Percentiles rank a stretch among this genome's conserved stretches.
Conservation (phyloP, 2,888 invertebrate species). For the Aphodius sticticus region DNA sequence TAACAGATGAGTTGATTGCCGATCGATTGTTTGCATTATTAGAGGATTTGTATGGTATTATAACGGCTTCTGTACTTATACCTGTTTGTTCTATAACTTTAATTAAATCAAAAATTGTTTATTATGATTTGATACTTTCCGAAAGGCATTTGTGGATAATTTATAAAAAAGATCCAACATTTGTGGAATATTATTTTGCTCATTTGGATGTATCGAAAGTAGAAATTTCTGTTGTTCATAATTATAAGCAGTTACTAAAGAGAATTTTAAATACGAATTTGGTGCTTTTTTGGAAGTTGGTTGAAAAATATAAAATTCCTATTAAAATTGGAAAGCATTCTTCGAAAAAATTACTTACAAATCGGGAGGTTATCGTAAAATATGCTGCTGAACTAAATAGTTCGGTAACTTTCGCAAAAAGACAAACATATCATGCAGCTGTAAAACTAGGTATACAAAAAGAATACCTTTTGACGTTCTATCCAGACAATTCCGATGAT, state of each 20-base stretch:
- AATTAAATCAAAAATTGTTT: slow-evolving; percentile 29
- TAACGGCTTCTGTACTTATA: slow-evolving; percentile 37
- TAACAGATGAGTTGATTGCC: slow-evolving; percentile 28
- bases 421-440: slow-evolving; percentile 26
- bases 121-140: slow-evolving; percentile 32
- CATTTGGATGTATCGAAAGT: slow-evolving; percentile 16
- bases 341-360: slow-evolving; percentile 31
- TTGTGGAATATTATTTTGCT: slow-evolving; percentile 32
- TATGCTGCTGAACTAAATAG: neutral
- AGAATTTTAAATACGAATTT: slow-evolving; percentile 30
- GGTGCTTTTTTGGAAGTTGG: slow-evolving; percentile 33
- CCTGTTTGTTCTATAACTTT: slow-evolving; percentile 31
- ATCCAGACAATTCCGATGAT: slow-evolving; percentile 23
- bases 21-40: slow-evolving; percentile 37
- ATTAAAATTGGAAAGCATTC: slow-evolving; percentile 32
- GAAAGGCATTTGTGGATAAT: slow-evolving; percentile 31
- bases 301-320: slow-evolving; percentile 22
- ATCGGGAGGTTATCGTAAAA: slow-evolving; percentile 32
- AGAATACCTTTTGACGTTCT: slow-evolving; percentile 29
- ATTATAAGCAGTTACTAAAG: slow-evolving; percentile 10
- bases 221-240: neutral
- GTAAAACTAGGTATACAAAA: slow-evolving; percentile 25
- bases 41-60: slow-evolving; percentile 36
- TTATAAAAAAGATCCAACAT: slow-evolving; percentile 31
- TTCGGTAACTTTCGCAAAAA: slow-evolving; percentile 22